These are phyloP conservation scores for Scopus umbretta DNA, from an alignment of 2,113 vertebrate species.

Conservation along the genomic window DNA sequence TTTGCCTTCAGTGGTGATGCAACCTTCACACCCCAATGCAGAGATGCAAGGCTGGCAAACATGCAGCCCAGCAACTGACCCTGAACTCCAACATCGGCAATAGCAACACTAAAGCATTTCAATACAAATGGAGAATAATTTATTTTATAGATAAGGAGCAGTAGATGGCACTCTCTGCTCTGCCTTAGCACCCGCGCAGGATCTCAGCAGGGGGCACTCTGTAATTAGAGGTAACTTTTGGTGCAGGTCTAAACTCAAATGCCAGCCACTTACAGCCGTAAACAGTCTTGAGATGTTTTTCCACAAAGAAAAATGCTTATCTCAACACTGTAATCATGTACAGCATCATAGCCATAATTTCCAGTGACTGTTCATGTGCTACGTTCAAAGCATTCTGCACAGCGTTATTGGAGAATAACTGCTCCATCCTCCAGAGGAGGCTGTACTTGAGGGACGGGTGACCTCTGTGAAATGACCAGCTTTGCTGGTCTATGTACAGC, in stretches of 20 bases:
- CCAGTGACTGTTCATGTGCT: not conserved
- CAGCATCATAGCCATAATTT: not conserved
- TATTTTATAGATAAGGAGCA: constrained; percentile 16
- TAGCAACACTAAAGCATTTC: not conserved
- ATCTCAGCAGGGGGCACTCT: constrained; percentile 23
- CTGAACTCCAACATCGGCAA: not conserved
- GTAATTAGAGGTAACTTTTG: not conserved
- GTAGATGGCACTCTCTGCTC: constrained; percentile 55
- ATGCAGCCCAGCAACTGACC: accelerated
- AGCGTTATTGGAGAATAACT: not conserved
- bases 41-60: not conserved
- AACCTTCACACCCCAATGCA: not conserved
- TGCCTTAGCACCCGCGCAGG: not conserved
- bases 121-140: not conserved
- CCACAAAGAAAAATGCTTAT: not conserved
- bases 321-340: not conserved
- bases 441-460: not conserved
- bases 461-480: accelerated
- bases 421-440: not conserved
- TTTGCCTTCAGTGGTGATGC: accelerated
- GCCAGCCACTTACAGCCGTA: not conserved
- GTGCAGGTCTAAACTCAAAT: not conserved
- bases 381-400: not conserved
- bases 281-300: not conserved
- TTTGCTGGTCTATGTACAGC: not conserved